Evolutionary conservation across 2,888 invertebrate genomes (phyloP), one percentile per base, ranked within the genome.

Genomic region (Ormyrus pomaceus): DNA sequence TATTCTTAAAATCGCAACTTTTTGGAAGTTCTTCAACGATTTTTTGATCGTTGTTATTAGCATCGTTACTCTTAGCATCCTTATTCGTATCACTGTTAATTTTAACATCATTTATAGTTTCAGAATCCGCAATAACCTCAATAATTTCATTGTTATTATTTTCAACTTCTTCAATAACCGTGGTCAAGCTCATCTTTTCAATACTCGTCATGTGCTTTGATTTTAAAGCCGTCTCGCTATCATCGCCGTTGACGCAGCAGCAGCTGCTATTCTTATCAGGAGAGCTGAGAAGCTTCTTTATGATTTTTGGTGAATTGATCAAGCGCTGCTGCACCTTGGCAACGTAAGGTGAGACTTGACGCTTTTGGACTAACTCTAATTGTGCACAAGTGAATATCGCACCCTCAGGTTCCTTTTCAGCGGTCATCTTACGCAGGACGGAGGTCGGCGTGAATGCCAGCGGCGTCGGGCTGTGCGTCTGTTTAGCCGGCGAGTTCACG

Each of bases 401-500:
- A 90, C 90, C 92, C 88, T 94, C 94, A 45, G 93, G 93, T 84
- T 96, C 96, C 89, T 96, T 96, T 86, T 97, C 97, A 1, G 97
- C 97, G 6, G 97, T 97, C 97, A 98, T 97, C 92, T 98, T 98
- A 82, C 97, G 94, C 87, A 98, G 93, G 82, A 98, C 98, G 82
- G 98, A 97, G 51, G 98, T 98, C 80, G 98, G 98, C 0, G 97
- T 98, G 91, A 98, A 98, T 45, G 97, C 95, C 85, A 96, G 93
- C 11, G 96, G 96, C 50, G 94, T 94, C 10, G 94, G 94, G 19
- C 94, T 94, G 75, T 92, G 88, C 10, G 92, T 91, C 83, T 92
- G 92, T 85, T 93, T 93, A 9, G 91, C 91, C 58, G 92, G 90
- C 6, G 91, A 91, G 55, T 88, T 88, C 51, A 89, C 89, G 66